Conservation (phyloP, 30 jellyfish, hydroid and myxozoan species). For the Turritopsis rubra region DNA sequence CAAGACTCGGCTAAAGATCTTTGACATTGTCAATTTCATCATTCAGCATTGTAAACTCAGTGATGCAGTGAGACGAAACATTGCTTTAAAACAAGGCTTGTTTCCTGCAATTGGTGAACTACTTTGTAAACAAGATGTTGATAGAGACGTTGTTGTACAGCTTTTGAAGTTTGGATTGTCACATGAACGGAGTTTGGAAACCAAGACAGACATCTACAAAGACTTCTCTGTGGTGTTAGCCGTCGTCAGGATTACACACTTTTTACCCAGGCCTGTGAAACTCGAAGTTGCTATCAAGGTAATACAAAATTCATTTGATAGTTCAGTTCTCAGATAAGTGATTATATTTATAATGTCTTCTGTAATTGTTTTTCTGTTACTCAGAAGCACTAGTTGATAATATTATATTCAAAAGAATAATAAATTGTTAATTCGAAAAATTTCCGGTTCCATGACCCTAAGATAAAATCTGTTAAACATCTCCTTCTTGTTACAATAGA, state of each 20-base stretch:
- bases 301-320: too few relatives aligned
- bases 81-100: conserved; percentile 48
- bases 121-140: conserved; percentile 62
- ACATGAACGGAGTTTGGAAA: conserved; percentile 33
- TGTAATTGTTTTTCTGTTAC: not conserved
- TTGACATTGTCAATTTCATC: conserved; percentile 27
- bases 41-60: conserved; percentile 37
- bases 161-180: conserved; percentile 64
- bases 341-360: too few relatives aligned
- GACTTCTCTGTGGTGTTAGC: conserved; percentile 56
- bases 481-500: conserved; percentile 16
- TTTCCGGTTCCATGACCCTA: too few relatives aligned
- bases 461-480: too few relatives aligned
- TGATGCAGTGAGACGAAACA: conserved; percentile 33
- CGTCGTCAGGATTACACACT: conserved; percentile 33
- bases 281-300: conserved; percentile 86
- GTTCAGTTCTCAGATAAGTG: not conserved
- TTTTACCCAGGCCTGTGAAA: conserved; percentile 59
- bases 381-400: too few relatives aligned
- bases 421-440: too few relatives aligned
- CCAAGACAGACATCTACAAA: conserved; percentile 47
- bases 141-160: conserved; percentile 55
- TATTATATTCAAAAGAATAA: too few relatives aligned
- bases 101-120: conserved; percentile 67
- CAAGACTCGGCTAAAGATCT: conserved; percentile 42